These are phyloP conservation scores for Drosophila recens DNA, from an alignment of 2,888 invertebrate genomes.

Conservation along the genomic window DNA sequence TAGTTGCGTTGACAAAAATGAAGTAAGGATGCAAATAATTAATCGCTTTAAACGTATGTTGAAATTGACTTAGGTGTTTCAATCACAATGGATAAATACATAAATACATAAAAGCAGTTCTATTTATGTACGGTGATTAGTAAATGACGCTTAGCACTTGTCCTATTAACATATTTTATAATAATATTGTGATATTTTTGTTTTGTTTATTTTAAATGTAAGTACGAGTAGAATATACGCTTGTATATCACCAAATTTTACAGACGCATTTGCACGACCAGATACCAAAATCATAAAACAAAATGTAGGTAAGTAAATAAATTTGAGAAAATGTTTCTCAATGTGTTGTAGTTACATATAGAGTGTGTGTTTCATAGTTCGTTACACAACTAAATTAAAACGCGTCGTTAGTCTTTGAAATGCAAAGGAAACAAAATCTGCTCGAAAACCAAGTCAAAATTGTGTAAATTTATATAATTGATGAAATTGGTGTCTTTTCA, in stretches of 20 bases:
- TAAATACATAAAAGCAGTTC: constrained; percentile 53
- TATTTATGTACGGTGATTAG: constrained; percentile 44
- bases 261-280: constrained; percentile 71
- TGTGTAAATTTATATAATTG: constrained; percentile 31
- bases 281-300: constrained; percentile 53
- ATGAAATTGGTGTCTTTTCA: constrained; percentile 63
- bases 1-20: constrained; percentile 49
- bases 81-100: constrained; percentile 50
- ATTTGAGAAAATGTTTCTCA: constrained; percentile 10
- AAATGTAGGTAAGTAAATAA: constrained; percentile 26
- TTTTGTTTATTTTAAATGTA: constrained; percentile 7
- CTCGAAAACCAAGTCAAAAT: constrained; percentile 70
- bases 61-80: constrained; percentile 41
- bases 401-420: constrained; percentile 60
- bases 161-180: constrained; percentile 31
- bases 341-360: constrained; percentile 25
- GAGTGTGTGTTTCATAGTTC: constrained; percentile 1
- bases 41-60: constrained; percentile 44
- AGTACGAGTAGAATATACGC: constrained; percentile 21
- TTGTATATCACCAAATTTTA: constrained; percentile 50
- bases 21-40: constrained; percentile 53
- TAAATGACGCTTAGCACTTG: constrained; percentile 49
- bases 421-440: constrained; percentile 52
- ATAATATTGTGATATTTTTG: constrained; percentile 32
- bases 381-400: constrained; percentile 25